Conservation (phyloP, 1,140 invertebrate genomes). For the Drosophila azteca region DNA sequence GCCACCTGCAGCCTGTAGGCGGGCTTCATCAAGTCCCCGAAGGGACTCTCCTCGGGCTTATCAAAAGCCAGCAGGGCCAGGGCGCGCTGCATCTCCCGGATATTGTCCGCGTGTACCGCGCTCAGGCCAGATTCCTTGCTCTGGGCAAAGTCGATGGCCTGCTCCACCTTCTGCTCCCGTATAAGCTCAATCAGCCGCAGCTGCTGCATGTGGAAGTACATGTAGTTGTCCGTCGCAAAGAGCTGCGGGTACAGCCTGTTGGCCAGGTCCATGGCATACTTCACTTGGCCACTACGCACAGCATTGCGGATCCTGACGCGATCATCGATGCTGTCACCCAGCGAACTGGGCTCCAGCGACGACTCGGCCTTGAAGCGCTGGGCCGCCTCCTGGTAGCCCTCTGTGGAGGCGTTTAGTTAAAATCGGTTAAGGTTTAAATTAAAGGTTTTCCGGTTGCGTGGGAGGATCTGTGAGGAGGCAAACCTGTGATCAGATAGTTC, state of each 20-base stretch:
- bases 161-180: conserved; percentile 32
- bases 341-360: conserved; percentile 7
- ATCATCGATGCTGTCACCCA: conserved; percentile 32
- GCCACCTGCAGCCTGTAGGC: conserved; percentile 86
- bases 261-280: conserved; percentile 67
- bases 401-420: conserved; percentile 4
- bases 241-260: conserved; percentile 47
- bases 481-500: conserved; percentile 61
- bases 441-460: too few species aligned
- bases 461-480: neutral
- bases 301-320: conserved; percentile 39
- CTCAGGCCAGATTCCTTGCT: neutral
- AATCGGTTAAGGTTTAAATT: too few species aligned
- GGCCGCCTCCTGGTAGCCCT: conserved; percentile 60
- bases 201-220: conserved; percentile 73
- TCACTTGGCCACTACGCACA: conserved; percentile 40
- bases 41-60: conserved; percentile 96
- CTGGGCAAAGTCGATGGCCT: conserved; percentile 25
- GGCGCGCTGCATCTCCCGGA: conserved; percentile 90
- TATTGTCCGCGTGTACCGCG: neutral
- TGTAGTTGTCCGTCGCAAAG: conserved; percentile 63
- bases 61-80: conserved; percentile 98
- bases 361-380: conserved; percentile 47
- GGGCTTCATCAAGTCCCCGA: conserved; percentile 95
- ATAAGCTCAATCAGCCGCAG: conserved; percentile 59